Base-by-base conservation (phyloP, 2,888 invertebrate species). In the Melitaea athalia region DNA sequence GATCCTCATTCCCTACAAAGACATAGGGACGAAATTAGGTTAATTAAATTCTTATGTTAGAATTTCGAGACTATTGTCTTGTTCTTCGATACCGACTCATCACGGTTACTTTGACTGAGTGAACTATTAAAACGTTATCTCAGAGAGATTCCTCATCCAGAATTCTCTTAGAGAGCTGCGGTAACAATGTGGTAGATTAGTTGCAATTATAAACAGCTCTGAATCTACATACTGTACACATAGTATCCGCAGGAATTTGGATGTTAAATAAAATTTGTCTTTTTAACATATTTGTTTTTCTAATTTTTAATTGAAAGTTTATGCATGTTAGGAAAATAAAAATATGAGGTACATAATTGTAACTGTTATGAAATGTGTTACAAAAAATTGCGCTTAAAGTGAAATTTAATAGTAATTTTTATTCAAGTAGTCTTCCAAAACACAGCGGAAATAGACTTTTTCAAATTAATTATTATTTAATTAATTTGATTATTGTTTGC, bases 11-110 rank as follows among this genome's bases (percentile, higher is more conserved):
- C 17, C 43, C 60, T 53, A 53, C 76, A 78, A 70, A 82, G 78
- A 86, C 86, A 86, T 86, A 85, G 83, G 86, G 86, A 84, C 84
- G 83, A 85, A 88, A 86, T 87, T 85, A 84, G 85, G 88, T 88
- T 89, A 87, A 89, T 88, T 88, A 88, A 87, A 89, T 88, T 89
- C 84, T 85, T 83, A 81, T 88, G 87, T 87, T 81, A 80, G 79
- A 83, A 81, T 85, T 86, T 85, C 76, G 76, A 76, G 53, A 43
- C 43, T 78, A 78, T 78, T 81, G 81, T 84, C 81, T 38, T 38
- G 38, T 38, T 38, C 38, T 83, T 77, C 76, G 78, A 74, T 61
- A 57, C 55, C 72, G 78, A 83, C 79, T 82, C 83, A 86, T 87
- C 86, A 87, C 82, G 85, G 85, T 80, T 80, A 83, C 86, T 84